These are phyloP conservation scores for Balearica regulorum DNA, from an alignment of 2,797 vertebrate species.

Conservation along the genomic window DNA sequence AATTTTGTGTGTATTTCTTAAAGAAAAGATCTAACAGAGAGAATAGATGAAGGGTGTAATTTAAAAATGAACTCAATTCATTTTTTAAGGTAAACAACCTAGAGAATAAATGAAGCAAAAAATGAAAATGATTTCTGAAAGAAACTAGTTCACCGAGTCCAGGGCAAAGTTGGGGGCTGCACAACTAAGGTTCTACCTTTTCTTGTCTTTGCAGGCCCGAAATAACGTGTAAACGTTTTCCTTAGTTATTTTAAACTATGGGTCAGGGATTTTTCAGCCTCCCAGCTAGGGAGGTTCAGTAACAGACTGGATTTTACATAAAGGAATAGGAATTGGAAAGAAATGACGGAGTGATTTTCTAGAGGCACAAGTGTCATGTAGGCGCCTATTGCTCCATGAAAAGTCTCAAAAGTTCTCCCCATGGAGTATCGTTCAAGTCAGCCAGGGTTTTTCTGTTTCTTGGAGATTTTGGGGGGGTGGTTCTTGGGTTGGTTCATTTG, in stretches of 20 bases:
- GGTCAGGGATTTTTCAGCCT: not conserved
- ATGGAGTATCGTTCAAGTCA: not conserved
- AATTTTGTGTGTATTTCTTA: not conserved
- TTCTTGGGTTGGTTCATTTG: not conserved
- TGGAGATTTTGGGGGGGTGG: fast-evolving
- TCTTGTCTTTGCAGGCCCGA: not conserved
- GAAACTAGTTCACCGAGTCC: not conserved
- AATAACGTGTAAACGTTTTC: not conserved
- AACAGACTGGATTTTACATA: not conserved
- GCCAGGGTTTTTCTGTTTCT: not conserved
- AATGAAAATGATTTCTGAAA: not conserved
- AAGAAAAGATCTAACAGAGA: not conserved
- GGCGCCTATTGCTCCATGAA: not conserved
- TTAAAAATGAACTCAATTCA: not conserved
- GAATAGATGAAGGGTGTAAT: not conserved
- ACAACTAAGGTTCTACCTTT: not conserved
- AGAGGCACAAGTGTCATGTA: not conserved
- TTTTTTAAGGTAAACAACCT: not conserved
- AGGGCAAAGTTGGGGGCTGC: not conserved
- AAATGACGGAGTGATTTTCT: not conserved
- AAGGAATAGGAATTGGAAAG: not conserved
- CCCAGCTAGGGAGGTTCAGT: not conserved
- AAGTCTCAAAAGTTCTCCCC: not conserved
- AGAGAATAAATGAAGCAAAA: conserved; percentile 1
- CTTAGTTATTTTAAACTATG: not conserved